phyloP scores from a whole-genome alignment of 2,888 invertebrate genomes.

The Sinopyrophorus schimmeli region DNA sequence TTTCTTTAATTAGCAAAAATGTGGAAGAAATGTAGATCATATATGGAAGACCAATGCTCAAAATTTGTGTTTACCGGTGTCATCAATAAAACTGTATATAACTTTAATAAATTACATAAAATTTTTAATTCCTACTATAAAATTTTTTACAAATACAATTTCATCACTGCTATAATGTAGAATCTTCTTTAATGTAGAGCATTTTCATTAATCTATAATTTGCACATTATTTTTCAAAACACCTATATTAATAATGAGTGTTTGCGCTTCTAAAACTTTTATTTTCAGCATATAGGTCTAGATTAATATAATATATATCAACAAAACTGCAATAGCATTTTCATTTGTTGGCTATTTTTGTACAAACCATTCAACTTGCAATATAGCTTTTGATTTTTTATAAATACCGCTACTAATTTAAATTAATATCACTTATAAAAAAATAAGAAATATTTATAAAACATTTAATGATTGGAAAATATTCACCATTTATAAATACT shows the following conservation, averaged over 20 bases:
- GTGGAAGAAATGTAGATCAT: too few relatives aligned
- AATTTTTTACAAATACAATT: constrained; percentile 40
- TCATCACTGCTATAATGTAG: constrained; percentile 25
- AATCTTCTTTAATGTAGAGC: constrained; percentile 42
- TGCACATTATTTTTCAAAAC: constrained; percentile 35
- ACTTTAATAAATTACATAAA: too few relatives aligned
- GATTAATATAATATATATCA: constrained; percentile 16
- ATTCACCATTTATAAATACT: too few relatives aligned
- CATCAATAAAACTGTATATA: too few relatives aligned
- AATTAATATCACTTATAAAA: too few relatives aligned
- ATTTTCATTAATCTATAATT: constrained; percentile 41
- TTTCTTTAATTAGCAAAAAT: too few relatives aligned
- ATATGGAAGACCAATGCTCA: too few relatives aligned
- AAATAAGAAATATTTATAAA: too few relatives aligned
- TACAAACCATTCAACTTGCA: constrained; percentile 18
- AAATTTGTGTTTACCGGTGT: too few relatives aligned
- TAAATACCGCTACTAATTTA: too few relatives aligned
- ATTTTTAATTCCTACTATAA: constrained; percentile 15
- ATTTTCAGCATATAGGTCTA: constrained; percentile 12
- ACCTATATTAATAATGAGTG: constrained; percentile 33
- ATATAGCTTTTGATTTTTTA: too few relatives aligned
- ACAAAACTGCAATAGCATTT: constrained; percentile 3
- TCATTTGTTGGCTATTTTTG: constrained; percentile 7
- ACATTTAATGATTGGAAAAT: too few relatives aligned
- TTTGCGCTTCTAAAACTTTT: constrained; percentile 20